phyloP scores from a whole-genome alignment of 2,113 vertebrate genomes.

The Arenaria interpres region DNA sequence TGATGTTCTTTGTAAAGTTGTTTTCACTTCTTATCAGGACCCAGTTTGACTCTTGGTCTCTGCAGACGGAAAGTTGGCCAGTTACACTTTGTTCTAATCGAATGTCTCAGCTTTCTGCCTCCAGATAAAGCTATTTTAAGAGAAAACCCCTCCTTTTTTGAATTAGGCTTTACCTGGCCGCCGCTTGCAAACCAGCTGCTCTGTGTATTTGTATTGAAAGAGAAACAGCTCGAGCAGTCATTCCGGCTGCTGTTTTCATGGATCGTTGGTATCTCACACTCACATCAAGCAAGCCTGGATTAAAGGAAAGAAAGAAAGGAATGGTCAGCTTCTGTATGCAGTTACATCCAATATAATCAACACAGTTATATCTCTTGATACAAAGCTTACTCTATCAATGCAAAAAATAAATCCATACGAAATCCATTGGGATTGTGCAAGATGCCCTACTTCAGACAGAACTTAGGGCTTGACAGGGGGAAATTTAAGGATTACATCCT shows the following conservation, averaged over 20 bases:
- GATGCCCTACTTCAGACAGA: not conserved
- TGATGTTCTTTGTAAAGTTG: not conserved
- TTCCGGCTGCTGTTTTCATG: conserved; percentile 63
- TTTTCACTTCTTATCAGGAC: not conserved
- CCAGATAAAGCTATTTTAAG: not conserved
- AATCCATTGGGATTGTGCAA: too few relatives aligned
- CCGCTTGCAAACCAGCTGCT: conserved; percentile 90
- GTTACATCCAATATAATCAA: not conserved
- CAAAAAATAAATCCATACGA: too few relatives aligned
- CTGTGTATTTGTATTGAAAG: conserved; percentile 85
- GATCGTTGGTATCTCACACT: conserved; percentile 83
- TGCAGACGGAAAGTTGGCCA: not conserved
- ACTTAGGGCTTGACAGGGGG: too few relatives aligned
- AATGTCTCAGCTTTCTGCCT: not conserved
- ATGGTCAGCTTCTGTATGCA: not conserved
- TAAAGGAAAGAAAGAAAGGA: not conserved
- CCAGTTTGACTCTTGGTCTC: not conserved
- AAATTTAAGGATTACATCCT: not conserved
- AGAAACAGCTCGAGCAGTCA: conserved; percentile 73
- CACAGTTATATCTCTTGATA: not conserved
- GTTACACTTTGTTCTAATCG: not conserved
- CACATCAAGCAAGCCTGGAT: conserved; percentile 86
- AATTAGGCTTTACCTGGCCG: conserved; percentile 82
- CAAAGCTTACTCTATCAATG: not conserved
- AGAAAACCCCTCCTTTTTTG: not conserved